Evolutionary conservation across 2,888 invertebrate species (phyloP), one percentile per base, ranked within the genome.

Genomic region (Chironomus riparius): DNA sequence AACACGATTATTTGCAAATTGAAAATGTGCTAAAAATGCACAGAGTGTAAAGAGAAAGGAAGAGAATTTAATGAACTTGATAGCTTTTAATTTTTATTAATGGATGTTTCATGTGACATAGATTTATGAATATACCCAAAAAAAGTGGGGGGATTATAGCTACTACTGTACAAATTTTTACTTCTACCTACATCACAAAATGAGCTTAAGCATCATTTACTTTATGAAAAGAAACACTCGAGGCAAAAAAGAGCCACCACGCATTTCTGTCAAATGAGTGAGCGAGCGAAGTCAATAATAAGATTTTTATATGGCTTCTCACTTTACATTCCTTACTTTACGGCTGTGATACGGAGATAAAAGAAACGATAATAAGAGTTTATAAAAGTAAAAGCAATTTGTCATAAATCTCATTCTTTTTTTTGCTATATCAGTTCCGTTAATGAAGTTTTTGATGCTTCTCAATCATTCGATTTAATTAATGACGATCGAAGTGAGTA

Each of bases 71-170:
- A 68, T 68, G 68, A 68, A 68, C 38, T 68, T 47, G 68, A 68
- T 68, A 68, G 68, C 68, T 68, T 68, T 68, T 68, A 68, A 68
- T 68, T 68, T 68, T 68, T 68, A 68, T 68, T 68, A 68, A 68
- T 68, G 68, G 68, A 68, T 47, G 38, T 68, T 68, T 68, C 28
- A 68, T 68, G 21, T 47, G 68, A 68, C 68, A 68, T 13, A 68
- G 68, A 68, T 68, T 68, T 68, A 68, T 68, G 68, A 68, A 68
- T 68, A 68, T 68, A 22, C 68, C 13, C 13, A 4, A 15, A 56
- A 50, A 38, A 38, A 38, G 38, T 38, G 38, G 38, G 38, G 38
- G 38, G 38, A 38, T 38, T 38, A 38, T 38, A 10, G 38, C 38
- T 38, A 38, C 38, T 38, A 38, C 38, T 38, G 38, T 10, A 38